phyloP scores from a whole-genome alignment of 2,888 invertebrate genomes.

The Noctua comes region DNA sequence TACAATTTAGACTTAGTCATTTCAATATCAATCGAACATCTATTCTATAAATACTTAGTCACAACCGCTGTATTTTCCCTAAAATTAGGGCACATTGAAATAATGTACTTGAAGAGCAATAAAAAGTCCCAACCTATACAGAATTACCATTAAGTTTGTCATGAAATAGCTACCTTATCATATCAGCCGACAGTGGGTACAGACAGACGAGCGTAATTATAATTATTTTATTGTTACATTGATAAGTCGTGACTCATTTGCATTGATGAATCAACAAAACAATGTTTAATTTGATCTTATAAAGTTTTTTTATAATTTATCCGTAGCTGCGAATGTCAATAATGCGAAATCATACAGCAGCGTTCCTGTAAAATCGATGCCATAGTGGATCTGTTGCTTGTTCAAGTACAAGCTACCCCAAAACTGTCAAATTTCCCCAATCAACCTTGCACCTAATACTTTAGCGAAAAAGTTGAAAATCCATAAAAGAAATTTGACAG shows the following conservation, averaged over 20 bases:
- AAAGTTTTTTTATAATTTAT: not conserved
- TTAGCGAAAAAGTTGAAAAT: no score
- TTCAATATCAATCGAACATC: slow-evolving; percentile 10
- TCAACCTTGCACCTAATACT: no score
- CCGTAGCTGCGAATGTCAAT: not conserved
- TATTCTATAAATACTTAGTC: not conserved
- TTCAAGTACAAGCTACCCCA: no score
- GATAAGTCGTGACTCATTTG: slow-evolving; percentile 78
- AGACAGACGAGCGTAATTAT: slow-evolving; percentile 73
- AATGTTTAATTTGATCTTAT: slow-evolving; percentile 37
- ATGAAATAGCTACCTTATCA: slow-evolving; percentile 67
- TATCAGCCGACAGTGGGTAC: slow-evolving; percentile 73
- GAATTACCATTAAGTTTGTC: slow-evolving; percentile 62
- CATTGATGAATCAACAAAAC: slow-evolving; percentile 74
- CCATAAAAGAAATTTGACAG: no score
- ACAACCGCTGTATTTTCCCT: slow-evolving; percentile 8
- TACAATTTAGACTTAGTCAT: slow-evolving; percentile 20
- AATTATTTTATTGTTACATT: slow-evolving; percentile 72
- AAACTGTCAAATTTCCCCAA: no score
- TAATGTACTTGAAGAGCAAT: slow-evolving; percentile 41
- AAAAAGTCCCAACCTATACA: slow-evolving; percentile 51
- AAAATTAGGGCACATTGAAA: slow-evolving; percentile 31
- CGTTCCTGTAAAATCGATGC: not conserved
- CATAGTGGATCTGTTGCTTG: not conserved
- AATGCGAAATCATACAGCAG: not conserved